phyloP scores from a whole-genome alignment of 1,140 invertebrate genomes.

The Oppia nitens region DNA sequence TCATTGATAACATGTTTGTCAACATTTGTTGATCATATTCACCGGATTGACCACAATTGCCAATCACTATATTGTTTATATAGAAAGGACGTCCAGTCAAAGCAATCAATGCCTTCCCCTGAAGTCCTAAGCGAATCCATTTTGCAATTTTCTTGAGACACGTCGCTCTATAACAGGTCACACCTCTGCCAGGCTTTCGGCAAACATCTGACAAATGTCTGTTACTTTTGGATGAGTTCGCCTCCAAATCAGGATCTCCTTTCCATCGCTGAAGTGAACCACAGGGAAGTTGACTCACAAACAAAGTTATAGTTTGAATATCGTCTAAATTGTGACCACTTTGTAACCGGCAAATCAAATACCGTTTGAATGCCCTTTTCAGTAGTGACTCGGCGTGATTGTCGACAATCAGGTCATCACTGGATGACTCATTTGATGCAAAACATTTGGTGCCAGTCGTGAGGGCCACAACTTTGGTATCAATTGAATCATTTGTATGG shows the following conservation, averaged over 20 bases:
- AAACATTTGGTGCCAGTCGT: conserved; percentile 13
- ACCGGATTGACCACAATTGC: conserved; percentile 2
- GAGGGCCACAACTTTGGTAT: neutral
- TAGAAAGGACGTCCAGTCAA: neutral
- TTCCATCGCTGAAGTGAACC: conserved; percentile 7
- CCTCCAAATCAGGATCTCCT: neutral
- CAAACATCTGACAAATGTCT: neutral
- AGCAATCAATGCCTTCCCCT: neutral
- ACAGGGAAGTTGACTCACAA: conserved; percentile 14
- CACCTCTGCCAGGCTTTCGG: conserved; percentile 13
- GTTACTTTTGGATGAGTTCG: neutral
- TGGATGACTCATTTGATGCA: neutral
- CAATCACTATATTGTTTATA: conserved; percentile 11
- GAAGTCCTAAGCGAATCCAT: conserved; percentile 8
- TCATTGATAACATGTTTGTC: neutral
- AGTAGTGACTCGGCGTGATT: conserved; percentile 15
- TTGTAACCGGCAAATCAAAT: neutral
- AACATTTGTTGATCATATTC: neutral
- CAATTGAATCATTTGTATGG: conserved; percentile 1
- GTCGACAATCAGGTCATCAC: conserved; percentile 8
- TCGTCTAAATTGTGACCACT: neutral
- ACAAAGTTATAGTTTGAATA: neutral
- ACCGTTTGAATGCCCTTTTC: conserved; percentile 13
- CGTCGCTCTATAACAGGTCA: conserved; percentile 1
- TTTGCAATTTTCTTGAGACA: conserved; percentile 12